Conservation (phyloP, 2,797 vertebrate species). For the Synanceia verrucosa region DNA sequence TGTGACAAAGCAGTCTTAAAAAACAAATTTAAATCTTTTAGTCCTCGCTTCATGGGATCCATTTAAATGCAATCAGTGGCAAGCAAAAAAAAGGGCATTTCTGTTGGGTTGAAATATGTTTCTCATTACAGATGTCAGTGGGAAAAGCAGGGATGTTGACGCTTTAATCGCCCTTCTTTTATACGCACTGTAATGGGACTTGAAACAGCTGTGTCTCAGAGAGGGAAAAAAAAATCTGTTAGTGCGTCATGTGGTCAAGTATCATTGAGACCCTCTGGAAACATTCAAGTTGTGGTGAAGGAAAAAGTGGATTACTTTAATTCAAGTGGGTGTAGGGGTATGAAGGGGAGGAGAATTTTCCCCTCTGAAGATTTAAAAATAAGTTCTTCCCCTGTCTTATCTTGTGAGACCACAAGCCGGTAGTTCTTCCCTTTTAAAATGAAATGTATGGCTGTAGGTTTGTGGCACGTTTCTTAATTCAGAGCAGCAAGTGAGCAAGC, state of each 20-base stretch:
- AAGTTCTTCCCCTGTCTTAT: constrained; percentile 52
- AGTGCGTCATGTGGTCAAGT: constrained; percentile 70
- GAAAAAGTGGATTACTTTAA: constrained; percentile 67
- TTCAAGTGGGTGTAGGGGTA: constrained; percentile 50
- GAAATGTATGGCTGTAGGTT: constrained; percentile 45
- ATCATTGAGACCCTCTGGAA: constrained; percentile 64
- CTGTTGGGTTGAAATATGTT: constrained; percentile 68
- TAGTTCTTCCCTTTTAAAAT: constrained; percentile 37
- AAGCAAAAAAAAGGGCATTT: constrained; percentile 36
- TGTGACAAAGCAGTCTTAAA: constrained; percentile 42
- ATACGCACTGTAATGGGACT: constrained; percentile 55
- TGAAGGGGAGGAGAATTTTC: constrained; percentile 16
- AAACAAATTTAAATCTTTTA: constrained; percentile 44
- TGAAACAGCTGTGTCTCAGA: constrained; percentile 67
- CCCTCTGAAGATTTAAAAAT: constrained; percentile 68
- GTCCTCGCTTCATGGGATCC: constrained; percentile 51
- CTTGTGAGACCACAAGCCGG: constrained; percentile 49
- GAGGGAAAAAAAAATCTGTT: constrained; percentile 8
- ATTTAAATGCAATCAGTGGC: constrained; percentile 75
- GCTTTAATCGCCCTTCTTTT: constrained; percentile 63
- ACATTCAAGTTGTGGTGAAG: constrained; percentile 51
- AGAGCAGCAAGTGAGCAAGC: constrained; percentile 4
- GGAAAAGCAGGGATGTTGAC: constrained; percentile 49
- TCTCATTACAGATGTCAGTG: constrained; percentile 68
- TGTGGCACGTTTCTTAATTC: constrained; percentile 53